Evolutionary conservation across 2,797 vertebrate species (phyloP), one percentile per base, ranked within the genome.

Genomic region (Oceanodroma leucorhoa): DNA sequence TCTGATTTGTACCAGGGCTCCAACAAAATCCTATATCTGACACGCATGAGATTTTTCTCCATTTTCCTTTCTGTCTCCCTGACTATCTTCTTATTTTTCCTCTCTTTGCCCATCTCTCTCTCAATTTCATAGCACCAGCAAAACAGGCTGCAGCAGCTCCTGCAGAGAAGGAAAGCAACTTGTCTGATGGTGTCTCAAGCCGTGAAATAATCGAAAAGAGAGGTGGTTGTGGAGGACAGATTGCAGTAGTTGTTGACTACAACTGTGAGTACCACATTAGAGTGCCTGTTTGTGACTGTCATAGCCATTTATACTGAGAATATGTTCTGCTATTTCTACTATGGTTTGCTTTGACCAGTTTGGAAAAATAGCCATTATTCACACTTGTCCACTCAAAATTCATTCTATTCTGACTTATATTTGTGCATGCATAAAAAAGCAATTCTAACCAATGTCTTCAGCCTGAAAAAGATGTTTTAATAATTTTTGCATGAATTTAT

Each of bases 71-170:
- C 66, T 75, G 38, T 64, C 23, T 36, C 70, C 40, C 61, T 53
- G 65, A 83, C 16, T 53, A 20, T 12, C 32, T 80, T 26, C 30
- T 62, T 57, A 41, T 83, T 81, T 89, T 67, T 24, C 11, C 17
- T 69, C 64, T 83, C 61, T 75, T 76, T 71, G 50, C 19, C 38
- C 34, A 66, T 38, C 53, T 83, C 57, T 53, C 27, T 83, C 88
- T 91, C 90, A 86, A 57, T 91, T 90, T 94, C 88, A 69, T 70
- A 92, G 88, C 73, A 22, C 88, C 24, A 81, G 89, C 64, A 76
- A 76, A 94, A 90, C 70, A 84, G 54, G 78, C 92, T 84, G 90
- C 19, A 3, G 88, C 70, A 93, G 92, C 86, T 92, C 81, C 94
- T 62, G 81, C 67, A 22, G 90, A 65, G 92, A 62, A 73, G 55